phyloP scores from a whole-genome alignment of 1,140 invertebrate species.

The Bombus pyrosoma region DNA sequence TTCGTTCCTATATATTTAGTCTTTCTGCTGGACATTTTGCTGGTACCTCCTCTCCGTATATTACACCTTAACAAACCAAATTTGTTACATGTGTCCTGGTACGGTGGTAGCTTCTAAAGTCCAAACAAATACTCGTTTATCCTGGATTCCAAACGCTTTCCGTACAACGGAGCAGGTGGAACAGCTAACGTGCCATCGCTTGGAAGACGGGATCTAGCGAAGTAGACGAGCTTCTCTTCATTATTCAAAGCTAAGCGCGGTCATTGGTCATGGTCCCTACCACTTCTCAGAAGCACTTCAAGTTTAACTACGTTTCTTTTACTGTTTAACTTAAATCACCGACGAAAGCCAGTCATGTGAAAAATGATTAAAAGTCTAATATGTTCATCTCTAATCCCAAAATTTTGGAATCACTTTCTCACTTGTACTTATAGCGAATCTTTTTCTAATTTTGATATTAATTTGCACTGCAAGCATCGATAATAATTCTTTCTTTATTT shows the following conservation, averaged over 20 bases:
- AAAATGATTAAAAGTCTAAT: neutral
- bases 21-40: neutral
- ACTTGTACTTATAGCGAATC: no score
- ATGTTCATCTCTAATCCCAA: neutral
- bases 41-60: neutral
- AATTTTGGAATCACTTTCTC: neutral
- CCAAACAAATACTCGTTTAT: constrained; percentile 45
- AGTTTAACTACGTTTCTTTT: constrained; percentile 36
- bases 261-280: constrained; percentile 74
- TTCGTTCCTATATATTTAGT: neutral
- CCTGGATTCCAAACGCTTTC: constrained; percentile 12
- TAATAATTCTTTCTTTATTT: no score
- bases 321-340: constrained; percentile 18
- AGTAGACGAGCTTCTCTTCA: constrained; percentile 67
- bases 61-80: constrained; percentile 9
- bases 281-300: constrained; percentile 19
- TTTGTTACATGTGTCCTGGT: constrained; percentile 12
- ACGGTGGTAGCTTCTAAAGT: constrained; percentile 4
- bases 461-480: no score
- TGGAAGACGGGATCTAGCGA: constrained; percentile 46
- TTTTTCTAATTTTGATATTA: no score
- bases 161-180: constrained; percentile 39
- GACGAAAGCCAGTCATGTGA: neutral
- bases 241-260: constrained; percentile 76
- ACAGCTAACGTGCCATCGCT: constrained; percentile 29